These are phyloP conservation scores for Dendrolimus houi DNA, from an alignment of 2,888 invertebrate genomes.

Conservation along the genomic window DNA sequence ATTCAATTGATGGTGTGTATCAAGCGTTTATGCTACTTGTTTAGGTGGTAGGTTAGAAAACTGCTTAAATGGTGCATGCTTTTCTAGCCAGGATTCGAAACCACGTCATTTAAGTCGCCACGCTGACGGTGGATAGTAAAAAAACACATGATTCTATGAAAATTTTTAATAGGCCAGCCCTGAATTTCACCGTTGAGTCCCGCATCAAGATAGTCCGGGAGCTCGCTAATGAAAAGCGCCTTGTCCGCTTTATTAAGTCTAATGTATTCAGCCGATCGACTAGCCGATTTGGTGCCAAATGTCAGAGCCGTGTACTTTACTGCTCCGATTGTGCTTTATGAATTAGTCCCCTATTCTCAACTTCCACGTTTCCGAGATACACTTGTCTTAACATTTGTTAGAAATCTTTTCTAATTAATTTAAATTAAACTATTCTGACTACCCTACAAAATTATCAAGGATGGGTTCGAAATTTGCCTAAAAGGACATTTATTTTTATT, in stretches of 20 bases:
- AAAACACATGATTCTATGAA: slow-evolving; percentile 4
- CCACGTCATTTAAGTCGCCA: too few relatives aligned
- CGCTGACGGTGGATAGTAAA: neutral
- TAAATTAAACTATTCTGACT: too few relatives aligned
- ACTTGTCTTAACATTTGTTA: too few relatives aligned
- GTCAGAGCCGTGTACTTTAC: slow-evolving; percentile 37
- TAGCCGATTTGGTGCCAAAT: slow-evolving; percentile 55
- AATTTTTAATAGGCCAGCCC: slow-evolving; percentile 1
- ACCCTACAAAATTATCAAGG: too few relatives aligned
- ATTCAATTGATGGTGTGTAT: too few relatives aligned
- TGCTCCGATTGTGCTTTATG: slow-evolving; percentile 14
- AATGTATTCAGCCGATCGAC: slow-evolving; percentile 65
- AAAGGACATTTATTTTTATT: too few relatives aligned
- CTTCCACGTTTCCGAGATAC: neutral
- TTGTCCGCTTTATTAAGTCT: slow-evolving; percentile 69
- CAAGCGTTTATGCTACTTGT: too few relatives aligned
- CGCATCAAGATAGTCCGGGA: slow-evolving; percentile 57
- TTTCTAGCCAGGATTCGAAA: too few relatives aligned
- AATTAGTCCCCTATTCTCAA: slow-evolving; percentile 9
- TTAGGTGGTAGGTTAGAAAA: too few relatives aligned
- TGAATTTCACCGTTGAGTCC: slow-evolving; percentile 14
- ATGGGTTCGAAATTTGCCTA: too few relatives aligned
- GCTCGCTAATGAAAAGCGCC: slow-evolving; percentile 65
- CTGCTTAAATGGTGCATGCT: too few relatives aligned
- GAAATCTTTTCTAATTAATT: too few relatives aligned